Conservation (phyloP, 2,888 invertebrate genomes). For the Orthonychiurus folsomi region DNA sequence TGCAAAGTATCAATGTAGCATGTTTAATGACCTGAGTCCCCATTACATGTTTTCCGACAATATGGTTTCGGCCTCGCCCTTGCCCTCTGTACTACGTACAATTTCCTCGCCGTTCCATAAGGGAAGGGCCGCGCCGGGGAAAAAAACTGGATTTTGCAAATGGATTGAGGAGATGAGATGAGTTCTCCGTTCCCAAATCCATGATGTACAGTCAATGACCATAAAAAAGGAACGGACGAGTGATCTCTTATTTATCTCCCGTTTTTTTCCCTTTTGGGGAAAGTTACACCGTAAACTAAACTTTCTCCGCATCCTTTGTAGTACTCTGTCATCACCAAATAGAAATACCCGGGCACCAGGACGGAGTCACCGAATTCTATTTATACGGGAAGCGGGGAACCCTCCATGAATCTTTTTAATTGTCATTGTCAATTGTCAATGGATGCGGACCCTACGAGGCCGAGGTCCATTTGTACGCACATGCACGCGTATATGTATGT, state of each 20-base stretch:
- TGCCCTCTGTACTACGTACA: no score
- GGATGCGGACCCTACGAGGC: background rate
- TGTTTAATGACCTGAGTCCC: no score
- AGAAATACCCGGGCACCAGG: background rate
- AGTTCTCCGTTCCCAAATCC: background rate
- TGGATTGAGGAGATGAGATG: no score
- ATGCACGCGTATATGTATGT: no score
- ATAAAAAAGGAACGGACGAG: conserved; percentile 16
- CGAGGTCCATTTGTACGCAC: background rate
- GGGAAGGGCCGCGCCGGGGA: background rate
- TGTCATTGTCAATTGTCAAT: background rate
- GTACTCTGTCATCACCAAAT: conserved; percentile 2
- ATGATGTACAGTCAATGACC: conserved; percentile 14
- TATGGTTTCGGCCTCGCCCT: no score
- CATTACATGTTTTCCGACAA: no score
- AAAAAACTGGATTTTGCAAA: background rate
- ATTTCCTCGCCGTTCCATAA: no score
- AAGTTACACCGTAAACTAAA: conserved; percentile 23
- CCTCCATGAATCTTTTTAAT: conserved; percentile 9
- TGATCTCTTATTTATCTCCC: conserved; percentile 7
- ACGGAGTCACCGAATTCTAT: background rate
- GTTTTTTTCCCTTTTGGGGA: conserved; percentile 22
- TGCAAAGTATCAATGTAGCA: background rate
- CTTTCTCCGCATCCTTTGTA: background rate
- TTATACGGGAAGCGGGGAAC: background rate